A percentile compares a stretch with the other conserved stretches of the same genome.
These are phyloP conservation scores for Elgaria multicarinata DNA, from an alignment of 2,113 vertebrate species.

Conservation along the genomic window DNA sequence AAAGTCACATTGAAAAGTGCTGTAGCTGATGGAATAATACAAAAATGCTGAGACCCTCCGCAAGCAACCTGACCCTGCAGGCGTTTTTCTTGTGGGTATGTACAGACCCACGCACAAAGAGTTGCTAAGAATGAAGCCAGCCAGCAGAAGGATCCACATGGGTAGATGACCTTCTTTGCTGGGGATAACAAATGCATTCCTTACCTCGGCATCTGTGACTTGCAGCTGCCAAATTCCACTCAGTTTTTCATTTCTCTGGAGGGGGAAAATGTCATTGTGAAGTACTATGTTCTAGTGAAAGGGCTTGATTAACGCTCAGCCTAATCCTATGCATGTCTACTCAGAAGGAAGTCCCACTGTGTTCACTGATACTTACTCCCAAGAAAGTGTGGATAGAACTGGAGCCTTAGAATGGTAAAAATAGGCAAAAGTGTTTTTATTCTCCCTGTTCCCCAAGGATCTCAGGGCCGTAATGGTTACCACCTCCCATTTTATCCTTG, in stretches of 20 bases:
- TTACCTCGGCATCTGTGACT: slow-evolving; percentile 52
- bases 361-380: neutral
- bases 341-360: neutral
- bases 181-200: slow-evolving; percentile 41
- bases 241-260: slow-evolving; percentile 30
- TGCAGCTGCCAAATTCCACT: slow-evolving; percentile 50
- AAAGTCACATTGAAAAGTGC: slow-evolving; percentile 24
- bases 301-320: neutral
- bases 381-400: neutral
- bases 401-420: neutral
- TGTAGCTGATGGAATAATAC: slow-evolving; percentile 25
- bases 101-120: slow-evolving; percentile 33
- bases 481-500: neutral
- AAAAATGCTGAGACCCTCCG: slow-evolving; percentile 31
- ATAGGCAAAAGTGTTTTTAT: neutral
- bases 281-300: neutral
- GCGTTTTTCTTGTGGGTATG: slow-evolving; percentile 33
- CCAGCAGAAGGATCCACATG: slow-evolving; percentile 24
- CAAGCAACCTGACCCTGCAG: slow-evolving; percentile 29
- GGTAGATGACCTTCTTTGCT: slow-evolving; percentile 22
- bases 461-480: neutral
- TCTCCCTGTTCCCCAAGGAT: neutral
- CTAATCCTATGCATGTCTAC: neutral
- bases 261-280: slow-evolving; percentile 49
- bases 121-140: slow-evolving; percentile 11